phyloP scores from a whole-genome alignment of 92 coral and sea anemone species.

The Anthopleura xanthogrammica region DNA sequence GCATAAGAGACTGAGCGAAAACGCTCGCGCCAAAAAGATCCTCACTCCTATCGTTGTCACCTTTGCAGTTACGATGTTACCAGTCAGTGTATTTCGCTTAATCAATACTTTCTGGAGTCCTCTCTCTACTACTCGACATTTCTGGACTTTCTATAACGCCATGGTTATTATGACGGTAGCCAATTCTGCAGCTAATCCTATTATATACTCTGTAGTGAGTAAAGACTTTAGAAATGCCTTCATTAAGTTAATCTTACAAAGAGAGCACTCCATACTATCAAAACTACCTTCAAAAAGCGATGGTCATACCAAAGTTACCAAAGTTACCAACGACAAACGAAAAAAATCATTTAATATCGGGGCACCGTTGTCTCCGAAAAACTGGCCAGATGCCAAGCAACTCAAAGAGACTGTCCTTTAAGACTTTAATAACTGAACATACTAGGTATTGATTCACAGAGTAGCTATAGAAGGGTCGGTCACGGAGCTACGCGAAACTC shows the following conservation, averaged over 20 bases:
- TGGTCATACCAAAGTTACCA: not conserved
- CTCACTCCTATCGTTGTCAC: slow-evolving; percentile 61
- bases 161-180: slow-evolving; percentile 39
- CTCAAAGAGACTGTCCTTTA: slow-evolving; percentile 40
- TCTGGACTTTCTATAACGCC: slow-evolving; percentile 56
- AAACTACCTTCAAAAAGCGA: slow-evolving; percentile 6
- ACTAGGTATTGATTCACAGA: not conserved
- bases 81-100: slow-evolving; percentile 46
- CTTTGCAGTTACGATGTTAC: slow-evolving; percentile 58
- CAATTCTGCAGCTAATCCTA: slow-evolving; percentile 64
- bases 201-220: slow-evolving; percentile 65
- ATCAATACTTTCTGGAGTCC: slow-evolving; percentile 36
- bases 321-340: not conserved
- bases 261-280: not conserved
- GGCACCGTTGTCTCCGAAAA: slow-evolving; percentile 7
- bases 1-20: slow-evolving; percentile 37
- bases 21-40: slow-evolving; percentile 56
- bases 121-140: slow-evolving; percentile 11
- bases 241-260: slow-evolving; percentile 14
- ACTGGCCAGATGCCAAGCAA: slow-evolving; percentile 35
- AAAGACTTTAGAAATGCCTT: slow-evolving; percentile 66
- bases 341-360: not conserved
- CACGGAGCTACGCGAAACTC: not conserved
- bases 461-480: no score
- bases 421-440: not conserved